Evolutionary conservation across 2,888 invertebrate genomes (phyloP), one percentile per base, ranked within the genome.

Genomic region (Mesorhabditis spiculigera): DNA sequence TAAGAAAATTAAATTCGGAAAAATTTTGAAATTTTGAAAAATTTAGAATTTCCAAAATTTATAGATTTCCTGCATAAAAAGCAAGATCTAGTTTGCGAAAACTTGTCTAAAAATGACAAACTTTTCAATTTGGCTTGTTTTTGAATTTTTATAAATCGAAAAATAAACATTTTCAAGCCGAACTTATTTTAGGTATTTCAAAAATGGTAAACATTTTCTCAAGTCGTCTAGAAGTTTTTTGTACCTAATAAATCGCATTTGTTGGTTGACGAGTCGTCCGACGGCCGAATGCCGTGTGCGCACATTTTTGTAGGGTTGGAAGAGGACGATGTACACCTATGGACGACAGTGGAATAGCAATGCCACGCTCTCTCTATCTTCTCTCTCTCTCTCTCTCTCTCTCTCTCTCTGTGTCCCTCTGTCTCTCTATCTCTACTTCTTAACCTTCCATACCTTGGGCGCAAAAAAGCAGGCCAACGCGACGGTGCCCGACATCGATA

Each of bases 251-350:
- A 86, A 86, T 45, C 85, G 73, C 86, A 86, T 86, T 73, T 86
- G 86, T 71, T 86, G 86, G 67, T 82, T 84, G 66, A 86, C 84
- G 43, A 84, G 78, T 44, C 83, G 76, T 4, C 85, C 82, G 41
- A 85, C 82, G 4, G 84, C 84, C 44, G 82, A 82, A 69, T 84
- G 83, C 43, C 85, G 77, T 6, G 82, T 83, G 5, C 92, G 89
- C 4, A 91, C 91, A 85, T 92, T 92, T 86, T 92, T 92, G 86
- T 91, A 91, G 0, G 92, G 92, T 86, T 92, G 92, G 83, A 91
- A 91, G 10, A 92, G 87, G 13, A 92, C 91, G 76, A 92, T 90
- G 87, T 92, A 92, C 42, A 92, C 90, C 87, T 78, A 67, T 61
- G 73, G n/a, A 50, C 58, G 58, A 10, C 45, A n/a, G 5, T 4